These are phyloP conservation scores for Popillia japonica DNA, from an alignment of 1,140 invertebrate genomes.

Conservation along the genomic window DNA sequence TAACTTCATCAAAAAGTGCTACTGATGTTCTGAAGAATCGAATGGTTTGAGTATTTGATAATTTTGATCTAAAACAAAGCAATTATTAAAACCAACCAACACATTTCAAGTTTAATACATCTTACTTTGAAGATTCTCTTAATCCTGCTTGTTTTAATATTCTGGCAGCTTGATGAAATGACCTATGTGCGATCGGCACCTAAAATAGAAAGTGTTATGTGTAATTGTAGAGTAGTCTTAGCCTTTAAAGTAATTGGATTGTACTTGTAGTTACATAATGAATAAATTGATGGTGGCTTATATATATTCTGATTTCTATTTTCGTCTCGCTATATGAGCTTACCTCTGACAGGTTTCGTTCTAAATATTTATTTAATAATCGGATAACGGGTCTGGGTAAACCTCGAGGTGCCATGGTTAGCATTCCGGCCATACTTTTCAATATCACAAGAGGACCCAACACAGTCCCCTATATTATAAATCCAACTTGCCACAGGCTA, in stretches of 20 bases:
- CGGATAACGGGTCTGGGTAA: constrained; percentile 55
- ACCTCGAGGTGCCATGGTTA: constrained; percentile 55
- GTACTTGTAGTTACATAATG: constrained; percentile 41
- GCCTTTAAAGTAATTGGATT: constrained; percentile 24
- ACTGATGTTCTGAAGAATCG: constrained; percentile 53
- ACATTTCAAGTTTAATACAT: background rate
- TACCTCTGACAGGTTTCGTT: constrained; percentile 57
- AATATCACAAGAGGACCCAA: constrained; percentile 27
- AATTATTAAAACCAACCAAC: background rate
- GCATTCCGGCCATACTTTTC: constrained; percentile 55
- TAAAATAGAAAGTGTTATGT: background rate
- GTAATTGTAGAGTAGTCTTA: constrained; percentile 21
- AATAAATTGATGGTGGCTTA: constrained; percentile 37
- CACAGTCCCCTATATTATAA: constrained; percentile 6
- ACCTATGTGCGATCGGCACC: constrained; percentile 8
- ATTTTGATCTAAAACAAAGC: constrained; percentile 4
- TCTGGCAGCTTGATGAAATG: constrained; percentile 41
- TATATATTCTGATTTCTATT: constrained; percentile 30
- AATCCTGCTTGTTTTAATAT: constrained; percentile 32
- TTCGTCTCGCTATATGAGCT: constrained; percentile 41
- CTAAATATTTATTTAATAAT: constrained; percentile 54
- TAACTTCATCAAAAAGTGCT: constrained; percentile 70
- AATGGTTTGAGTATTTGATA: constrained; percentile 39
- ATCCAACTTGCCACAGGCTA: background rate
- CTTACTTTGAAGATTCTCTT: constrained; percentile 21